Conservation (phyloP, 2,113 vertebrate genomes). For the Steatornis caripensis region DNA sequence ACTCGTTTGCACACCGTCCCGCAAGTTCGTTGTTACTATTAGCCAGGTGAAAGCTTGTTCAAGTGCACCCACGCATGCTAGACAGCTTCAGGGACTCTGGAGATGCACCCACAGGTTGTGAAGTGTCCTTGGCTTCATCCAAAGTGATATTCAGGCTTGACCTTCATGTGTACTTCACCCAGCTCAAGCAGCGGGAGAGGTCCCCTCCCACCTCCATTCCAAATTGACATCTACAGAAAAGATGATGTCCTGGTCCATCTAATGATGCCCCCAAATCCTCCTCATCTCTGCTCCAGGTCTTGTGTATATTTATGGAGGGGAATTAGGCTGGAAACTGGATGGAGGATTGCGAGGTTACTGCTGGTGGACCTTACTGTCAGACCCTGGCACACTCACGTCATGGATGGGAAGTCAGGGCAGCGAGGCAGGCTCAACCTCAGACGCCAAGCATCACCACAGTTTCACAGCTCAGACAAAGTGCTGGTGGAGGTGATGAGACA, state of each 20-base stretch:
- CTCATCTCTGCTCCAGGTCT: neutral
- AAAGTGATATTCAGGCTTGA: neutral
- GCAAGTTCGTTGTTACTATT: conserved; percentile 20
- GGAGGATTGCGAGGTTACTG: neutral
- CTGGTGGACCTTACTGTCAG: neutral
- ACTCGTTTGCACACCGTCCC: neutral
- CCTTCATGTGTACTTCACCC: neutral
- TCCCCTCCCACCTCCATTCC: neutral
- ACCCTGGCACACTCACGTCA: rapidly evolving
- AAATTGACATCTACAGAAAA: neutral
- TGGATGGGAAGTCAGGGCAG: neutral
- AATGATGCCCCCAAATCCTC: neutral
- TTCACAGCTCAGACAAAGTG: neutral
- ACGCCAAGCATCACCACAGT: rapidly evolving
- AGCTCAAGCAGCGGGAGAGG: neutral
- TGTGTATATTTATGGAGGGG: neutral
- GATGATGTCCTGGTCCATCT: rapidly evolving
- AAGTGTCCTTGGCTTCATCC: neutral
- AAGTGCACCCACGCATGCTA: neutral
- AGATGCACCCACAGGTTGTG: neutral
- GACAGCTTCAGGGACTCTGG: neutral
- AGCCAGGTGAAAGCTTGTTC: conserved; percentile 9
- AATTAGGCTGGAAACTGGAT: neutral
- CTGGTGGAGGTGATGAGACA: neutral
- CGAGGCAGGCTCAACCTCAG: neutral